Evolutionary conservation across 2,113 vertebrate species (phyloP), one percentile per base, ranked within the genome.

Genomic region (Hylia prasina): DNA sequence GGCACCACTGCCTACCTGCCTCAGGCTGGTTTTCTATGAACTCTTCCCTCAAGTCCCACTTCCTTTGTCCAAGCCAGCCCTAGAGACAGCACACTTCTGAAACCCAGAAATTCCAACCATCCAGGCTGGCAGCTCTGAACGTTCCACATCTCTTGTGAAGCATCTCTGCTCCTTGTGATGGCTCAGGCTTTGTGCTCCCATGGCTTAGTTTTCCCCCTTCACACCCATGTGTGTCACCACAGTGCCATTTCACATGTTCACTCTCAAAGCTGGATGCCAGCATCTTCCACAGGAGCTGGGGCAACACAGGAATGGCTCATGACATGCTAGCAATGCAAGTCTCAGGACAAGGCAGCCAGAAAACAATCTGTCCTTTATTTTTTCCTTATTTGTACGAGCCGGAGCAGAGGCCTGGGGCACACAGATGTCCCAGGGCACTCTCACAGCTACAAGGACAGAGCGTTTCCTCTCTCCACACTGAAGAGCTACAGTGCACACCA

Each of bases 251-350:
- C 69, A 79, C 18, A 4, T 0, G 1, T 24, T 71, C 30, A 39
- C 37, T 75, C 69, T 42, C 69, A 71, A 21, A 91, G 57, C 37
- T 37, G 37, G 47, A 63, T 7, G 10, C 10, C 35, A 83, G 42
- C 61, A n/a, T 33, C 82, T 79, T 39, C 78, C 71, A 45, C 20
- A 57, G 31, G 15, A 70, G 28, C 69, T 81, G 72, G 30, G 81
- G 25, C 15, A 68, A 45, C 0, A 4, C 18, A 30, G 48, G 66
- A 77, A 65, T 24, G 9, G 3, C 42, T 58, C 39, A 4, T 16
- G 21, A 45, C 22, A 15, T 1, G 1, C 15, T 6, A 35, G 56
- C 33, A 78, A 45, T 0, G 1, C 35, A 39, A 47, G 16, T 35
- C 25, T 48, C 9, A 44, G 44, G 35, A 51, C 24, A 44, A 80